Percentiles rank a stretch among this genome's conserved stretches.
These are phyloP conservation scores for Tachina fera DNA, from an alignment of 2,888 invertebrate genomes.

Conservation along the genomic window DNA sequence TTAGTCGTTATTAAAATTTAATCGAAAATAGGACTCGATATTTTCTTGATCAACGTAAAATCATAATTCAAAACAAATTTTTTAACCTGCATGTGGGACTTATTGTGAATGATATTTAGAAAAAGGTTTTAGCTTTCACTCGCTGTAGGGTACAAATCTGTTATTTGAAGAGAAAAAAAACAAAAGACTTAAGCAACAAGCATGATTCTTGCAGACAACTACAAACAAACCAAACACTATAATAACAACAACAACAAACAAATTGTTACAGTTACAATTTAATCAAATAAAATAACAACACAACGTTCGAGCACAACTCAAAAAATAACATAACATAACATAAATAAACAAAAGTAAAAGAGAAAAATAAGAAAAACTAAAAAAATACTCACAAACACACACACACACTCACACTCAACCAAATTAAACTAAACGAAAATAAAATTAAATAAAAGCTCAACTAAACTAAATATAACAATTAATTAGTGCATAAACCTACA, in stretches of 20 bases:
- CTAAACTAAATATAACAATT: slow-evolving; percentile 75
- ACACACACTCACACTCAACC: slow-evolving; percentile 18
- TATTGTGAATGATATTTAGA: too few relatives aligned
- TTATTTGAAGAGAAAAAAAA: slow-evolving; percentile 44
- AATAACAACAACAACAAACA: slow-evolving; percentile 53
- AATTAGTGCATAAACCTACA: slow-evolving; percentile 81
- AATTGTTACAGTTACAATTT: slow-evolving; percentile 57
- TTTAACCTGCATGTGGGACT: too few relatives aligned
- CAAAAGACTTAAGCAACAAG: slow-evolving; percentile 68
- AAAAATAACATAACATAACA: not conserved
- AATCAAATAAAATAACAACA: slow-evolving; percentile 54
- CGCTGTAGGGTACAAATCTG: slow-evolving; percentile 8
- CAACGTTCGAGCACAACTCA: slow-evolving; percentile 10
- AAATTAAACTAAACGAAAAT: not conserved
- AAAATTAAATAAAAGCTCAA: slow-evolving; percentile 34
- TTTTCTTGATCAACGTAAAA: too few relatives aligned
- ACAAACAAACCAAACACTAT: slow-evolving; percentile 46
- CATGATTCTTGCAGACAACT: slow-evolving; percentile 58
- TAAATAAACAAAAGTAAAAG: slow-evolving; percentile 41
- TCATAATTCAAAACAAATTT: too few relatives aligned
- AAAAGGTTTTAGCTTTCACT: not conserved
- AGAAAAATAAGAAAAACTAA: slow-evolving; percentile 47
- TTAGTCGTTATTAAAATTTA: not conserved
- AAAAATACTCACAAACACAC: slow-evolving; percentile 3
- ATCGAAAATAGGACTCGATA: too few relatives aligned